Evolutionary conservation across 1,140 invertebrate genomes (phyloP).

Genomic region (Pissodes strobi): DNA sequence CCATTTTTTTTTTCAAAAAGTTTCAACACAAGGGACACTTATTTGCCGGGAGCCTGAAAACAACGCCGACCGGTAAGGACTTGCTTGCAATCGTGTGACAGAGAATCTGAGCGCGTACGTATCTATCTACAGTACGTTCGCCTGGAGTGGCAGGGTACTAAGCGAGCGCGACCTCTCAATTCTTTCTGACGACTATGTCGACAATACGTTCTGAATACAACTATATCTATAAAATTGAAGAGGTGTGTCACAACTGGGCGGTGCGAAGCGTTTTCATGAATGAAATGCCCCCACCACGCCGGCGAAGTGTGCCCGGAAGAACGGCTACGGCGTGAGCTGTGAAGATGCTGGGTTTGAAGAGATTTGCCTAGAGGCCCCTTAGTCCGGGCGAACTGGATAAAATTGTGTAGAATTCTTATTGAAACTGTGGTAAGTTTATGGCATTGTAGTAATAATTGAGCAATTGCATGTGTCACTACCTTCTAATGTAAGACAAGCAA

Average conservation of each 20-base stretch:
- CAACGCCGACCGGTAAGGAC: not conserved
- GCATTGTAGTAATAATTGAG: too few species aligned
- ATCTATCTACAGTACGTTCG: not conserved
- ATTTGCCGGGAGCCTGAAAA: not conserved
- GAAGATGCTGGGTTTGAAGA: constrained; percentile 25
- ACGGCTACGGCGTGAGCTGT: constrained; percentile 7
- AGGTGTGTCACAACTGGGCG: constrained; percentile 31
- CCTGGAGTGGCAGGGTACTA: constrained; percentile 1
- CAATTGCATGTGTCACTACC: too few species aligned
- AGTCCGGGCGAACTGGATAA: constrained; percentile 3
- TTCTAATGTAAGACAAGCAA: too few species aligned
- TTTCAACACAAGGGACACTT: not conserved
- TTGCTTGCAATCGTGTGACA: too few species aligned
- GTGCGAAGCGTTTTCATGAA: constrained; percentile 27
- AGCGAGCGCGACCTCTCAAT: constrained; percentile 10
- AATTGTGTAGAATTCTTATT: too few species aligned
- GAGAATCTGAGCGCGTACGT: not conserved
- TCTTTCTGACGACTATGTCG: constrained; percentile 28
- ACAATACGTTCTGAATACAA: constrained; percentile 29
- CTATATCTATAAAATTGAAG: constrained; percentile 32
- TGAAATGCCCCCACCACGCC: constrained; percentile 13
- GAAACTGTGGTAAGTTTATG: too few species aligned
- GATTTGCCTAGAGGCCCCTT: not conserved
- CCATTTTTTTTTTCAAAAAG: constrained; percentile 3
- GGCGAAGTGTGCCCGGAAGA: constrained; percentile 23